These are phyloP conservation scores for Acromyrmex charruanus DNA, from an alignment of 1,140 invertebrate genomes.

Conservation along the genomic window DNA sequence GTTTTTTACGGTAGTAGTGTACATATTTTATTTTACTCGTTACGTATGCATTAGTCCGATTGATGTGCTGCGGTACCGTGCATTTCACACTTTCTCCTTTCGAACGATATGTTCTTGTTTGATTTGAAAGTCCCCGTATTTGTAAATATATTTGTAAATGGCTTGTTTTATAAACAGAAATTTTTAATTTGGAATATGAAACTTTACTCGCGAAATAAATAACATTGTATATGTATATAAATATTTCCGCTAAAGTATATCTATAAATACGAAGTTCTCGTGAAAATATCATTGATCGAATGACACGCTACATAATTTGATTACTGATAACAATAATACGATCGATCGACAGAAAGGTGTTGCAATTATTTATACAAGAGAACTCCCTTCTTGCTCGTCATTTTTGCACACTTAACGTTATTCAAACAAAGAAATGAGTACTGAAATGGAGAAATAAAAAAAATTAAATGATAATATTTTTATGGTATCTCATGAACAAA, in stretches of 20 bases:
- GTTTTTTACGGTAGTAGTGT: background rate
- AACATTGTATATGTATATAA: background rate
- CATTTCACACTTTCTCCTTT: background rate
- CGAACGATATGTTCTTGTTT: background rate
- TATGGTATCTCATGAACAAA: slow-evolving; percentile 27
- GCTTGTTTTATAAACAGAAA: background rate
- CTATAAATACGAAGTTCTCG: background rate
- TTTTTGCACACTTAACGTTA: slow-evolving; percentile 1
- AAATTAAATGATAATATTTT: slow-evolving; percentile 41
- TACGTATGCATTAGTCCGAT: background rate
- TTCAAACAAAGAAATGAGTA: slow-evolving; percentile 23
- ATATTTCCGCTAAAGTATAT: background rate
- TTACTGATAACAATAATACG: background rate
- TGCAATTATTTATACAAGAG: background rate
- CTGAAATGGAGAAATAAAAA: slow-evolving; percentile 12
- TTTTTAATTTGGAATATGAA: background rate
- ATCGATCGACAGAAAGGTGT: background rate
- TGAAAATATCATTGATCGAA: background rate
- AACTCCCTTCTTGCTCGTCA: background rate
- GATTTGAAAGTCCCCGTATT: background rate
- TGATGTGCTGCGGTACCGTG: background rate
- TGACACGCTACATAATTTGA: background rate
- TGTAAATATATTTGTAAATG: background rate
- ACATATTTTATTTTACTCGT: background rate
- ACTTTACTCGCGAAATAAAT: background rate